Conservation (phyloP, 2,113 vertebrate genomes). For the Dipodomys stephensi region DNA sequence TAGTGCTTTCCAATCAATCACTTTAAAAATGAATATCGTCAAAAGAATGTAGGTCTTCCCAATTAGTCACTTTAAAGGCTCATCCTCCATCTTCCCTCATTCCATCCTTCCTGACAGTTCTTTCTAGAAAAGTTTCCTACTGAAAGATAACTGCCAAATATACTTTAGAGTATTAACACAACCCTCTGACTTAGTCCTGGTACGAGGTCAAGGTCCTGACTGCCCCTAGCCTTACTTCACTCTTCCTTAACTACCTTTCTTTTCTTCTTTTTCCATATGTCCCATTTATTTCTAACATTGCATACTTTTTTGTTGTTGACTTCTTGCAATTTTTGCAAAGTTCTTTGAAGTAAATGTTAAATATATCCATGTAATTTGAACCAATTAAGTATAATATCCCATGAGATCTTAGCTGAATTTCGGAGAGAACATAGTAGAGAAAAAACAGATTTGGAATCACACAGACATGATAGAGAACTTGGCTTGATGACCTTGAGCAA, state of each 20-base stretch:
- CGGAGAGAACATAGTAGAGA: background rate
- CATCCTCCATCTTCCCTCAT: background rate
- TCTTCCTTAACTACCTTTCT: background rate
- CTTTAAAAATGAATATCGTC: conserved; percentile 5
- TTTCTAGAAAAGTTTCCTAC: conserved; percentile 18
- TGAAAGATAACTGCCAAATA: background rate
- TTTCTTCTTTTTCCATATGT: background rate
- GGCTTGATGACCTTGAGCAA: background rate
- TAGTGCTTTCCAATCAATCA: conserved; percentile 40
- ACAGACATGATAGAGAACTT: background rate
- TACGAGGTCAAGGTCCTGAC: background rate
- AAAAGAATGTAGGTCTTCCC: background rate
- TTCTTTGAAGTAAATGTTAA: conserved; percentile 30
- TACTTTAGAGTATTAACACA: background rate
- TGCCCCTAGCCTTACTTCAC: background rate
- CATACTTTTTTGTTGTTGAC: background rate
- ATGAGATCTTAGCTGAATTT: background rate
- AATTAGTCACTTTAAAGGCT: conserved; percentile 49
- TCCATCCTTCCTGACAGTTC: conserved; percentile 3
- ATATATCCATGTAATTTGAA: background rate
- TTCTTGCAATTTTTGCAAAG: background rate
- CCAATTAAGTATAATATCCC: background rate
- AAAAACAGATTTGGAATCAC: background rate
- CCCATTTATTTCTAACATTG: background rate
- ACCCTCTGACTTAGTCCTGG: background rate